A percentile compares a stretch with the other conserved stretches of the same genome.
Evolutionary conservation across 2,797 vertebrate genomes (phyloP).

Genomic region (Alcedo quadribrachys): DNA sequence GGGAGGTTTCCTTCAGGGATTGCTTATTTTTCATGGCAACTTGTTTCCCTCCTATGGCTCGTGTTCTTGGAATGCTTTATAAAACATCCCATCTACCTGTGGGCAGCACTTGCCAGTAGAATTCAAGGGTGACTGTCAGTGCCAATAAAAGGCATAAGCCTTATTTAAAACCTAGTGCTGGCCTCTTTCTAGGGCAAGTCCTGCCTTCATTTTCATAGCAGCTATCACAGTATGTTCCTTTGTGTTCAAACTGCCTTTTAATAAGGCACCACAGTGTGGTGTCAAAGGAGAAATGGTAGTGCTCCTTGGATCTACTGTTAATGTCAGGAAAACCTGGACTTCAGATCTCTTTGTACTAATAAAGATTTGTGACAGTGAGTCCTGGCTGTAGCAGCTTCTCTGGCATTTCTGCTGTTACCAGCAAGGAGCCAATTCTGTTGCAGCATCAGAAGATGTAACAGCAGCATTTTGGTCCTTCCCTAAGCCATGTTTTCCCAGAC

Average conservation of each 20-base stretch:
- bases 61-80: neutral
- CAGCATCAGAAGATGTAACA: neutral
- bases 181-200: neutral
- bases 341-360: neutral
- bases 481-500: neutral
- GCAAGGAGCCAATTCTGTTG: neutral
- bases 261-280: neutral
- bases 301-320: neutral
- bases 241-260: neutral
- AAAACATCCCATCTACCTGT: neutral
- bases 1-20: rapidly evolving
- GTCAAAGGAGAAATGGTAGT: neutral
- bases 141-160: neutral
- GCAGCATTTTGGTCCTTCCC: neutral
- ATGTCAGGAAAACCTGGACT: neutral
- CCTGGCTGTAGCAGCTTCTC: neutral
- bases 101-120: neutral
- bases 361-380: neutral
- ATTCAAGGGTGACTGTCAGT: neutral
- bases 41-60: neutral
- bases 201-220: neutral
- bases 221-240: neutral
- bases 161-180: neutral
- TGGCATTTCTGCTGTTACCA: neutral
- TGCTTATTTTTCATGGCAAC: neutral